Conservation (phyloP, 2,113 vertebrate genomes). For the Malurus elegans region DNA sequence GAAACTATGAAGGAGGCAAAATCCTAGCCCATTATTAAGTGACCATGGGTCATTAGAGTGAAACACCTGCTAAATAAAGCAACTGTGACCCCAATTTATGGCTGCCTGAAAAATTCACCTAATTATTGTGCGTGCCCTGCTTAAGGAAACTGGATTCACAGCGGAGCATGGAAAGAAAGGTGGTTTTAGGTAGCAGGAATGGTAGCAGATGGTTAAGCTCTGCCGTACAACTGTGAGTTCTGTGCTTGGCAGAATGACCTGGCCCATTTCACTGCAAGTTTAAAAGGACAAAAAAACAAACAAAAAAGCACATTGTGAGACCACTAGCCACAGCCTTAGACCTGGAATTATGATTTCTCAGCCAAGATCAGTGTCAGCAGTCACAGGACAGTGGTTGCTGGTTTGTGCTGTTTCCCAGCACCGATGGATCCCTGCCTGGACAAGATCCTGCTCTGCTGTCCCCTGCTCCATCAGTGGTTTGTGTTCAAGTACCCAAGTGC, state of each 20-base stretch:
- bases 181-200: background rate
- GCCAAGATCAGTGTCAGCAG: background rate
- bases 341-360: background rate
- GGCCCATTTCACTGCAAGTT: background rate
- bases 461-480: background rate
- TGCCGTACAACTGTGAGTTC: background rate
- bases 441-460: background rate
- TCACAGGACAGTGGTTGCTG: background rate
- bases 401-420: background rate
- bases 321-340: background rate
- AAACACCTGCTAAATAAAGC: background rate
- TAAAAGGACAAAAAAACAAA: fast-evolving
- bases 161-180: fast-evolving
- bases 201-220: background rate
- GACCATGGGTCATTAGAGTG: background rate
- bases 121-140: background rate
- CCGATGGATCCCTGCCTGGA: background rate
- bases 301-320: fast-evolving
- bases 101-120: background rate
- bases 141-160: background rate
- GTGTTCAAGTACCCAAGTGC: background rate
- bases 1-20: background rate
- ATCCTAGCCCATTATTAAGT: background rate
- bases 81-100: background rate
- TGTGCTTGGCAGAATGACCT: background rate